phyloP scores from a whole-genome alignment of 2,113 vertebrate genomes.

The Speoplatyrhinus poulsoni region DNA sequence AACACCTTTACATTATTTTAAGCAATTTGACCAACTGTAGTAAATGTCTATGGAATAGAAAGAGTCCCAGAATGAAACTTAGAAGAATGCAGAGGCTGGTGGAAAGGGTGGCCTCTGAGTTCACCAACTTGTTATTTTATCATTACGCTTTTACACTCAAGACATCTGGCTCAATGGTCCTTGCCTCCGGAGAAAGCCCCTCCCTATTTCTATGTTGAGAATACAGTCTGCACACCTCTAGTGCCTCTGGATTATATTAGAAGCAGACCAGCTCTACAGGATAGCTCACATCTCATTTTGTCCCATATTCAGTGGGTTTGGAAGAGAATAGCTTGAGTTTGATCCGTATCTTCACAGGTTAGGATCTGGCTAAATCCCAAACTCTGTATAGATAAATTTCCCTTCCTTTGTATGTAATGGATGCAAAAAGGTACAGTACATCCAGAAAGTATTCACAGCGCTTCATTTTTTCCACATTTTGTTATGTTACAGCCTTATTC shows the following conservation, averaged over 20 bases:
- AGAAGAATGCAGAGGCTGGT: neutral
- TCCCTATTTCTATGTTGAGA: neutral
- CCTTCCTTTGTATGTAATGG: neutral
- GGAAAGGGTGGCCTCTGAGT: neutral
- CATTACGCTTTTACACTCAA: neutral
- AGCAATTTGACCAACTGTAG: neutral
- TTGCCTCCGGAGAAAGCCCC: conserved; percentile 2
- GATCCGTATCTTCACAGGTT: neutral
- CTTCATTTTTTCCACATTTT: too few species aligned
- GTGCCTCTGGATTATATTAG: neutral
- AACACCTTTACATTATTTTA: neutral
- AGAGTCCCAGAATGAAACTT: neutral
- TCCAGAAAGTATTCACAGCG: too few species aligned
- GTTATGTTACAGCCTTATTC: too few species aligned
- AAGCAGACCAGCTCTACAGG: neutral
- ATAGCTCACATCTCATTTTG: neutral
- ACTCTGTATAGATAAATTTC: neutral
- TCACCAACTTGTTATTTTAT: neutral
- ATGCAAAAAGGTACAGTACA: neutral
- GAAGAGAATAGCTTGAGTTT: neutral
- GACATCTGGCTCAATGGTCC: neutral
- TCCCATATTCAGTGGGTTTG: neutral
- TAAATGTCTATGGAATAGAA: neutral
- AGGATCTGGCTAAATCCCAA: neutral
- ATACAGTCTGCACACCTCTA: neutral